Conservation (phyloP, 2,888 invertebrate species). For the Athripsodes cinereus region DNA sequence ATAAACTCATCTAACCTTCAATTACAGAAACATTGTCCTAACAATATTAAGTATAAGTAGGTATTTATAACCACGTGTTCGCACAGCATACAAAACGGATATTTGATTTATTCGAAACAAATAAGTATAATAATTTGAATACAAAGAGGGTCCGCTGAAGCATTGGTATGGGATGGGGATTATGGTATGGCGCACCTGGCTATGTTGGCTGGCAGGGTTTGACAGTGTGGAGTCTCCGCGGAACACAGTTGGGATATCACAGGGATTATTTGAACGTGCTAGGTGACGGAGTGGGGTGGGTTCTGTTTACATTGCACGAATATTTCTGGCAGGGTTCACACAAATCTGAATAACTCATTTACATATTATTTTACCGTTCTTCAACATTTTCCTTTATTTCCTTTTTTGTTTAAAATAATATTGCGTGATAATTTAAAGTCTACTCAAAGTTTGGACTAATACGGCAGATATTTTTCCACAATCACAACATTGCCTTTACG, state of each 20-base stretch:
- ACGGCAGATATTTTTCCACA: too few relatives aligned
- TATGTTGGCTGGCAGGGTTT: neutral
- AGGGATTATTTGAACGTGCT: neutral
- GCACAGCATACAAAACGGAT: neutral
- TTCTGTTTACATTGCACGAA: neutral
- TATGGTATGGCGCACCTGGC: neutral
- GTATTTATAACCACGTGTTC: too few relatives aligned
- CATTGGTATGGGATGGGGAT: neutral
- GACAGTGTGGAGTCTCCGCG: neutral
- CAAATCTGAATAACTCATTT: too few relatives aligned
- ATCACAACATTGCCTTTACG: too few relatives aligned
- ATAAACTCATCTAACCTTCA: too few relatives aligned
- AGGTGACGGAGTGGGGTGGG: neutral
- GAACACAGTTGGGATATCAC: neutral
- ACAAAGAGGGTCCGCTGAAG: neutral
- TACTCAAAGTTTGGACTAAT: too few relatives aligned
- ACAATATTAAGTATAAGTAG: too few relatives aligned
- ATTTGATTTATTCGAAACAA: conserved; percentile 2
- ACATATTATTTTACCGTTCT: too few relatives aligned
- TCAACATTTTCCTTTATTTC: too few relatives aligned
- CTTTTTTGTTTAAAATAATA: too few relatives aligned
- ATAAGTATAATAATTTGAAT: neutral
- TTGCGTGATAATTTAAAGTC: too few relatives aligned
- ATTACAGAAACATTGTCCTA: too few relatives aligned
- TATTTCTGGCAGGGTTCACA: neutral